Evolutionary conservation across 2,113 vertebrate genomes (phyloP).

Genomic region (Dolichallabes microphthalmus): DNA sequence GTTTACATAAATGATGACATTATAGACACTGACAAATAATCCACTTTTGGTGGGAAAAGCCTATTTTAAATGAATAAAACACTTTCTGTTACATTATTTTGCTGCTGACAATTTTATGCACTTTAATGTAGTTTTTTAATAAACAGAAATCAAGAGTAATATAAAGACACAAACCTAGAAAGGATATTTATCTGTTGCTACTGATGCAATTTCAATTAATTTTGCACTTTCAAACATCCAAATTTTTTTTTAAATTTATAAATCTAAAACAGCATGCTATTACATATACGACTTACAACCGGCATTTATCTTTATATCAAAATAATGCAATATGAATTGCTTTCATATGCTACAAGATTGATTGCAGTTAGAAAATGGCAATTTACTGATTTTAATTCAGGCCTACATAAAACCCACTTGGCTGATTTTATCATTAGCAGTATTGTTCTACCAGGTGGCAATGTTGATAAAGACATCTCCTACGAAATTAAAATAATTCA

Average conservation of each 20-base stretch:
- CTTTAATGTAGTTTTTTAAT: background rate
- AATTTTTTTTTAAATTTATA: conserved; percentile 17
- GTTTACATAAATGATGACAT: background rate
- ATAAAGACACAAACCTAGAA: background rate
- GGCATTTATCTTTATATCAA: conserved; percentile 8
- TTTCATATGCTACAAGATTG: conserved; percentile 32
- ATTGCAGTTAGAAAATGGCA: conserved; percentile 37
- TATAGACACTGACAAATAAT: too few species aligned
- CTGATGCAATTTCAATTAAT: background rate
- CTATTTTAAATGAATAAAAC: background rate
- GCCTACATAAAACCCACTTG: conserved; percentile 28
- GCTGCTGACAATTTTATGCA: background rate
- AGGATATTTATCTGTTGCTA: conserved; percentile 5
- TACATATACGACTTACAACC: conserved; percentile 1
- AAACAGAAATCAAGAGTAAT: background rate
- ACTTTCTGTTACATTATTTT: background rate
- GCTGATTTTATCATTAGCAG: conserved; percentile 45
- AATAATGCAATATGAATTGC: conserved; percentile 28
- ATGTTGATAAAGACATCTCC: conserved; percentile 21
- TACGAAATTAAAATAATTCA: conserved; percentile 28
- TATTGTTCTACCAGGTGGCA: conserved; percentile 28
- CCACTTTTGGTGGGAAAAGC: background rate
- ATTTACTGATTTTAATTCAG: conserved; percentile 44
- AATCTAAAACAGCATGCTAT: background rate
- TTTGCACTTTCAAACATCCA: conserved; percentile 12